Evolutionary conservation across 2,113 vertebrate genomes (phyloP).

Genomic region (Merops nubicus): DNA sequence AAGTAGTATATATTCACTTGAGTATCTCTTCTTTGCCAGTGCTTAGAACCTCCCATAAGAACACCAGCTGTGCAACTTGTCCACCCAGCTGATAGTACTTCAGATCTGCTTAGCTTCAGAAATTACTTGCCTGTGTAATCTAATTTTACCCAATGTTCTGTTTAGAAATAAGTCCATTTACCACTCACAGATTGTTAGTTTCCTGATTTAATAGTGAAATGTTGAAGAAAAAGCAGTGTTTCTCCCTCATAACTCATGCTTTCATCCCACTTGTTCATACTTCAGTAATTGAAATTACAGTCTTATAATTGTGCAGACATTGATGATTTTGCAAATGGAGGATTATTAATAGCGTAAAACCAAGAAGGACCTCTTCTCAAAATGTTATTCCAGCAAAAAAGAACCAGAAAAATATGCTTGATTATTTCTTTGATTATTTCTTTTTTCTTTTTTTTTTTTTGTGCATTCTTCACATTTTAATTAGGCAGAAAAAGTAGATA

Average conservation of each 20-base stretch:
- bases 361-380: conserved; percentile 53
- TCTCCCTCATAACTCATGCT: conserved; percentile 65
- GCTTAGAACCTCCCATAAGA: conserved; percentile 5
- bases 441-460: neutral
- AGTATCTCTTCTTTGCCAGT: neutral
- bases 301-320: conserved; percentile 61
- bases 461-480: conserved; percentile 63
- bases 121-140: conserved; percentile 68
- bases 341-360: conserved; percentile 61
- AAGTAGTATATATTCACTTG: neutral
- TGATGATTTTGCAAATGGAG: conserved; percentile 66
- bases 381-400: conserved; percentile 60
- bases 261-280: conserved; percentile 68
- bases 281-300: conserved; percentile 65
- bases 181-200: conserved; percentile 64
- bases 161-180: conserved; percentile 70
- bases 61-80: conserved; percentile 51
- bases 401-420: conserved; percentile 58
- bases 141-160: conserved; percentile 66
- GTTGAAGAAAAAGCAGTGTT: conserved; percentile 60
- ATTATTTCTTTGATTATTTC: conserved; percentile 61
- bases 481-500: conserved; percentile 48
- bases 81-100: conserved; percentile 69
- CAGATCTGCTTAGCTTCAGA: conserved; percentile 69
- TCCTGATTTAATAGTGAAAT: conserved; percentile 62